Percentiles rank a stretch among this genome's conserved stretches.
phyloP scores from a whole-genome alignment of 2,113 vertebrate genomes.

The Phrynosoma platyrhinos region DNA sequence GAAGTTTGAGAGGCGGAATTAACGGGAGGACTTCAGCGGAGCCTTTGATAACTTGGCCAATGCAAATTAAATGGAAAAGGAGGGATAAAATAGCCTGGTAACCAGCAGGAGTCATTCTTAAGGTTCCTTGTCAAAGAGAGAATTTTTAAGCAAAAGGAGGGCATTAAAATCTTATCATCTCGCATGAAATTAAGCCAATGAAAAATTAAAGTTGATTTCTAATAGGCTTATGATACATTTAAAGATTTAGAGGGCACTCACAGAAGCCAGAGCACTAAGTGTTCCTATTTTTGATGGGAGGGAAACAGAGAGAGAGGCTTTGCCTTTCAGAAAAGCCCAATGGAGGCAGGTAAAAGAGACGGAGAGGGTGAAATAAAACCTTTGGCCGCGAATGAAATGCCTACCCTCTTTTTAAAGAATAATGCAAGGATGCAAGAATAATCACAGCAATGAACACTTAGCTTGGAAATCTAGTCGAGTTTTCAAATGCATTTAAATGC shows the following conservation, averaged over 20 bases:
- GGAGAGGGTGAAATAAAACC: conserved; percentile 31
- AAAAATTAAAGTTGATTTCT: conserved; percentile 85
- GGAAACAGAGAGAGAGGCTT: background rate
- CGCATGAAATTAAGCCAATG: conserved; percentile 90
- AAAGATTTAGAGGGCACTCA: conserved; percentile 65
- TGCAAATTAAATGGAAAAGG: conserved; percentile 58
- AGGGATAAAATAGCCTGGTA: conserved; percentile 61
- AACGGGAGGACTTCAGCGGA: conserved; percentile 66
- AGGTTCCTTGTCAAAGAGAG: conserved; percentile 85
- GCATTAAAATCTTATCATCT: conserved; percentile 88
- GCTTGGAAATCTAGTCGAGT: conserved; percentile 58
- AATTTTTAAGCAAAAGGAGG: conserved; percentile 84
- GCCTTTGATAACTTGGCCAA: conserved; percentile 74
- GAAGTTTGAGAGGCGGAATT: conserved; percentile 55
- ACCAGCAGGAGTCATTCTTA: conserved; percentile 78
- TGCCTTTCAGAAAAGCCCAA: conserved; percentile 44
- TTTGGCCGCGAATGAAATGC: conserved; percentile 19
- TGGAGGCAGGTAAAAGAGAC: conserved; percentile 10
- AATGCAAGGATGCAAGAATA: conserved; percentile 62
- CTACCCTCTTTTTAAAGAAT: conserved; percentile 31
- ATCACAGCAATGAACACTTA: conserved; percentile 68
- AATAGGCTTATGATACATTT: conserved; percentile 74
- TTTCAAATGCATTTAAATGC: conserved; percentile 58
- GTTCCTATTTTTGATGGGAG: conserved; percentile 49
- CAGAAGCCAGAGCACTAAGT: conserved; percentile 32